Conservation (phyloP, 2,797 vertebrate species). For the Lepilemur septentrionalis region DNA sequence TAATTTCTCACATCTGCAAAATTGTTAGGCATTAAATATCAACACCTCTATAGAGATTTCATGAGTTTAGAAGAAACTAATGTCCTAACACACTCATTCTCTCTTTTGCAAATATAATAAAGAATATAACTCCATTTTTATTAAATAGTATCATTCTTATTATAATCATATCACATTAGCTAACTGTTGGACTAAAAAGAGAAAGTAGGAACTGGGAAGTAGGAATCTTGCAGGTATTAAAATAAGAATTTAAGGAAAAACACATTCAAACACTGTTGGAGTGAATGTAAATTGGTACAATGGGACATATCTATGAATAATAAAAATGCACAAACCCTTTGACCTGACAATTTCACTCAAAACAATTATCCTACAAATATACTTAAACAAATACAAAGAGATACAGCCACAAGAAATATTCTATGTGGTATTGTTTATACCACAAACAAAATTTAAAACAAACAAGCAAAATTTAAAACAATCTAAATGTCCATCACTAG, state of each 20-base stretch:
- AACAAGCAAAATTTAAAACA: conserved; percentile 9
- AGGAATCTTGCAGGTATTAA: background rate
- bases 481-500: background rate
- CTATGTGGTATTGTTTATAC: background rate
- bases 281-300: background rate
- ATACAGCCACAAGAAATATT: conserved; percentile 30
- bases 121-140: conserved; percentile 28
- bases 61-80: background rate
- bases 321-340: conserved; percentile 25
- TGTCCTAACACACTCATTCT: background rate
- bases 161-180: background rate
- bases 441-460: background rate
- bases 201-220: background rate
- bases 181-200: background rate
- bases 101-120: background rate
- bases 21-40: background rate
- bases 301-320: background rate
- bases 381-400: background rate
- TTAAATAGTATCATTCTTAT: conserved; percentile 48
- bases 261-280: background rate
- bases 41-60: background rate
- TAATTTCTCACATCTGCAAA: background rate
- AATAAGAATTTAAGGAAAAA: conserved; percentile 7
- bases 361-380: conserved; percentile 15
- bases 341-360: background rate